Evolutionary conservation across 2,113 vertebrate genomes (phyloP).

Genomic region (Theristicus caerulescens): DNA sequence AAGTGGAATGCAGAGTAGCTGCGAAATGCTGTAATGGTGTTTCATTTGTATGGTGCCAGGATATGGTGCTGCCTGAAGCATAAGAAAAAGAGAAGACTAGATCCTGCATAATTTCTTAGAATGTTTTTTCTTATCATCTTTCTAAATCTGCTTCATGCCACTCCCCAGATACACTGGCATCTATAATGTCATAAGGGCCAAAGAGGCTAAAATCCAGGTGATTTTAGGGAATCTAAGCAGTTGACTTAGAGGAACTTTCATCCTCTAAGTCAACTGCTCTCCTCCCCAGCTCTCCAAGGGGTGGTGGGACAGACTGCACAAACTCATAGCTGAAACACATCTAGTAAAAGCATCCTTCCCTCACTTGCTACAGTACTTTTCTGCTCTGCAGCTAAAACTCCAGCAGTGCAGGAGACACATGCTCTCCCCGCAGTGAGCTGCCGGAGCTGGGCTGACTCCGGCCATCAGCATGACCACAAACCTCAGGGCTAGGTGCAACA

Average conservation of each 20-base stretch:
- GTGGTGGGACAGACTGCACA: background rate
- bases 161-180: background rate
- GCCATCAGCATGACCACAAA: background rate
- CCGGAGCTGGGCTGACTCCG: fast-evolving
- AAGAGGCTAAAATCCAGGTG: background rate
- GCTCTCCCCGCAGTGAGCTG: background rate
- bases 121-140: background rate
- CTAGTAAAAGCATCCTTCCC: background rate
- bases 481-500: background rate
- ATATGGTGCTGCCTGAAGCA: background rate
- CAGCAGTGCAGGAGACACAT: background rate
- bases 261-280: background rate
- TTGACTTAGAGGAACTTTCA: too few relatives aligned
- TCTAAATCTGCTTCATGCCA: background rate
- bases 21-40: background rate
- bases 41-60: background rate
- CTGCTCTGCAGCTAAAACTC: background rate
- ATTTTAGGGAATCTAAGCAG: too few relatives aligned
- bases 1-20: background rate
- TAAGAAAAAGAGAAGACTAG: background rate
- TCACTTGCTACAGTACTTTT: background rate
- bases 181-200: background rate
- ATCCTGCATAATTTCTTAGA: background rate
- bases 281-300: background rate
- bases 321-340: background rate